phyloP scores from a whole-genome alignment of 2,888 invertebrate genomes.

The Malachius bipustulatus region DNA sequence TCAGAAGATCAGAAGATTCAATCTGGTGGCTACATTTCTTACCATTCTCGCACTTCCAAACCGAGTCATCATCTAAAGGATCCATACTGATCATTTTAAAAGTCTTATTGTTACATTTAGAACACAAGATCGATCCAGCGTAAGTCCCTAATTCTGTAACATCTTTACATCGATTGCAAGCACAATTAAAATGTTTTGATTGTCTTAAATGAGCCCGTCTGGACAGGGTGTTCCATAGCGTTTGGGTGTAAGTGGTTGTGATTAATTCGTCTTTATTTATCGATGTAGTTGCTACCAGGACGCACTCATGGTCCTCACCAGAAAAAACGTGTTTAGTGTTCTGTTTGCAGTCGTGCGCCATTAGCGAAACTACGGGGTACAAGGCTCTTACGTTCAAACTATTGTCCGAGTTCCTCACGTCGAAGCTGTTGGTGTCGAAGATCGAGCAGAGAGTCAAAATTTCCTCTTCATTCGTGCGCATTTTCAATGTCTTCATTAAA shows the following conservation, averaged over 20 bases:
- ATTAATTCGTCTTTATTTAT: conserved; percentile 55
- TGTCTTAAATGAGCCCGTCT: conserved; percentile 44
- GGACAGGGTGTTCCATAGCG: conserved; percentile 52
- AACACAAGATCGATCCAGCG: conserved; percentile 51
- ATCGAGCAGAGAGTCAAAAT: conserved; percentile 53
- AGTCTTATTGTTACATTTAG: conserved; percentile 30
- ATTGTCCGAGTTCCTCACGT: conserved; percentile 44
- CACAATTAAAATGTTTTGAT: conserved; percentile 56
- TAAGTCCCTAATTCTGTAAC: conserved; percentile 48
- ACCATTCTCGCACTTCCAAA: conserved; percentile 55
- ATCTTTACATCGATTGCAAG: conserved; percentile 52
- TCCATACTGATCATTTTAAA: conserved; percentile 46
- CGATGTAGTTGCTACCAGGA: conserved; percentile 49
- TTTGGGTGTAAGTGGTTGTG: conserved; percentile 56
- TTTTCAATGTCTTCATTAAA: conserved; percentile 44
- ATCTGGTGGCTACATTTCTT: conserved; percentile 43
- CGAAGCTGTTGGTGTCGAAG: conserved; percentile 60
- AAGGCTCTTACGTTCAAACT: conserved; percentile 45
- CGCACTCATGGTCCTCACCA: conserved; percentile 46
- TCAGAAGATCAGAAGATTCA: conserved; percentile 49
- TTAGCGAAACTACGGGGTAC: conserved; percentile 52
- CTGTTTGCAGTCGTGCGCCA: conserved; percentile 58
- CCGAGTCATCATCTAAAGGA: conserved; percentile 45
- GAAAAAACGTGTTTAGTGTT: conserved; percentile 56
- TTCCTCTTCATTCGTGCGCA: conserved; percentile 45